A percentile compares a stretch with the other conserved stretches of the same genome.
Evolutionary conservation across 2,113 vertebrate species (phyloP).

Genomic region (Cavia porcellus): DNA sequence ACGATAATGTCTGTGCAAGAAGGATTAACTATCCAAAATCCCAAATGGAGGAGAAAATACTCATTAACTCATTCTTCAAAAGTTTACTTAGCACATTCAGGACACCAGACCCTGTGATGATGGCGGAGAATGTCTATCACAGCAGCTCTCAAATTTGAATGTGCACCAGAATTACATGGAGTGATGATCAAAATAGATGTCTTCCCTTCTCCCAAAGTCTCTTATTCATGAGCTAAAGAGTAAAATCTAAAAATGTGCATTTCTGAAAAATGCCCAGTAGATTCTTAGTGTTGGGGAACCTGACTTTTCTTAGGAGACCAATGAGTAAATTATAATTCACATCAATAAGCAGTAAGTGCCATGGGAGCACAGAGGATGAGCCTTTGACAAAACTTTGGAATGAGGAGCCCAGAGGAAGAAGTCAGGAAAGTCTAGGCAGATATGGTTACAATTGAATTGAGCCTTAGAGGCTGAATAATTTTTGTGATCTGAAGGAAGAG

Average conservation of each 20-base stretch:
- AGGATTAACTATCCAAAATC: neutral
- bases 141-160: neutral
- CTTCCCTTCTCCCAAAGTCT: neutral
- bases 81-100: neutral
- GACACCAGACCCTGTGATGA: neutral
- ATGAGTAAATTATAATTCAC: neutral
- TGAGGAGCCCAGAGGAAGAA: neutral
- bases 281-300: neutral
- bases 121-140: neutral
- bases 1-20: neutral
- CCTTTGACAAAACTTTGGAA: neutral
- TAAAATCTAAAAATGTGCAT: neutral
- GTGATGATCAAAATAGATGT: neutral
- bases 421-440: neutral
- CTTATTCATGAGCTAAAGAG: neutral
- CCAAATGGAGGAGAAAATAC: neutral
- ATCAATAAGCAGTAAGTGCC: neutral
- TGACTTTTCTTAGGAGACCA: neutral
- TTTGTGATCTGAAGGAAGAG: neutral
- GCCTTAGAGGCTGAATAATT: neutral
- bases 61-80: neutral
- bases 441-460: neutral
- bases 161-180: neutral
- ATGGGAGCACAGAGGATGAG: neutral
- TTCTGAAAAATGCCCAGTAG: slow-evolving; percentile 19